Base-by-base conservation (phyloP, 2,888 invertebrate genomes). In the Marasmarcha lunaedactyla region DNA sequence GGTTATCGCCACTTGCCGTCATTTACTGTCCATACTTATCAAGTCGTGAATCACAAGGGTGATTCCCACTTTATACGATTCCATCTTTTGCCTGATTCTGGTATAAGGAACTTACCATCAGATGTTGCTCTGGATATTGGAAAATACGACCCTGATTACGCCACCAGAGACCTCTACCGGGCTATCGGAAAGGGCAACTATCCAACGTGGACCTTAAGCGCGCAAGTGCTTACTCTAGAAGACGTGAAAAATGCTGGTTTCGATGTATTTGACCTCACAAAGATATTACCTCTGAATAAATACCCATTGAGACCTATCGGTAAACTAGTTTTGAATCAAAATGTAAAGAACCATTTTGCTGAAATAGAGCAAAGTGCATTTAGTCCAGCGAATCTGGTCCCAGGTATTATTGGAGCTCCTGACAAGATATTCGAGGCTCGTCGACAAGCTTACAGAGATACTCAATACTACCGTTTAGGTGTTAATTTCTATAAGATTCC, bases 181-280 rank as follows among this genome's bases (percentile, higher is more conserved):
- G 87, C 92, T 27, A 95, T 96, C 46, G 88, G 87, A 1, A 81
- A 79, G 14, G 89, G 87, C 15, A 66, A 88, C n/a, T 87, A 67
- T 56, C 91, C 91, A 1, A 85, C 89, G 2, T 96, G 92, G 91
- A 88, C 89, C 2, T 68, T 92, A 40, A 89, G 85, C 51, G 87
- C 95, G 44, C 92, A 93, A 78, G 86, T 93, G 2, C 93, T 96
- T 92, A 91, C 92, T 1, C 85, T 85, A 37, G 87, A 89, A 39
- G 88, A 95, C 66, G 93, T 94, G 0, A 89, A 90, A 49, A 86
- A 83, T 9, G 88, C 84, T 56, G 84, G 81, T 47, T 93, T 88
- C 74, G 94, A 95, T 78, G 94, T 95, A 1, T 96, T 96, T 68
- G 95, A 96, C 67, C 66, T 93, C 35, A 95, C 95, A 1, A 95